Evolutionary conservation across 2,797 vertebrate genomes (phyloP).

Genomic region (Glossophaga mutica): DNA sequence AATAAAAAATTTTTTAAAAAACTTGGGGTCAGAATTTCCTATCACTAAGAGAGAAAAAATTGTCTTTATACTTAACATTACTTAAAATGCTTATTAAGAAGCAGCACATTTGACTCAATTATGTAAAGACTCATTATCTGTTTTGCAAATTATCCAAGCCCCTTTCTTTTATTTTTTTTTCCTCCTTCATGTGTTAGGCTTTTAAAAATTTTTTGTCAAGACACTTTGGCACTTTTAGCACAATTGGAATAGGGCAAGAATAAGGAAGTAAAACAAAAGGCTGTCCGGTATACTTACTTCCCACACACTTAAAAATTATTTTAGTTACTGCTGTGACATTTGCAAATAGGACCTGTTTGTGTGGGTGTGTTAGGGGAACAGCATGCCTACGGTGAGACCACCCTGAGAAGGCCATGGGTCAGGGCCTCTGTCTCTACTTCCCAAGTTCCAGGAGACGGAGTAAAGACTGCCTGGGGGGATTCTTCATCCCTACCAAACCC

Average conservation of each 20-base stretch:
- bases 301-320: background rate
- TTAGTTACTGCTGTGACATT: background rate
- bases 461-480: background rate
- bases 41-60: background rate
- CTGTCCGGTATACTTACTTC: background rate
- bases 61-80: background rate
- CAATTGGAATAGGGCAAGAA: conserved; percentile 11
- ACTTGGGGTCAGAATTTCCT: background rate
- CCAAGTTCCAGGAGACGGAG: background rate
- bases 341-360: background rate
- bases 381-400: background rate
- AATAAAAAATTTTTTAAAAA: background rate
- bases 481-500: background rate
- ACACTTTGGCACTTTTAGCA: background rate
- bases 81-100: conserved; percentile 6
- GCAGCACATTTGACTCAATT: background rate
- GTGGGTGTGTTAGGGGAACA: background rate
- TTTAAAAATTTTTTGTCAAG: conserved; percentile 34
- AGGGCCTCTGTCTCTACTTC: background rate
- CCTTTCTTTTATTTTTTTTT: background rate
- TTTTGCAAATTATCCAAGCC: background rate
- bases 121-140: background rate
- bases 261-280: conserved; percentile 55
- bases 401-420: no score
- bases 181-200: background rate